Conservation (phyloP, 1,140 invertebrate genomes). For the Armadillidium nasatum region DNA sequence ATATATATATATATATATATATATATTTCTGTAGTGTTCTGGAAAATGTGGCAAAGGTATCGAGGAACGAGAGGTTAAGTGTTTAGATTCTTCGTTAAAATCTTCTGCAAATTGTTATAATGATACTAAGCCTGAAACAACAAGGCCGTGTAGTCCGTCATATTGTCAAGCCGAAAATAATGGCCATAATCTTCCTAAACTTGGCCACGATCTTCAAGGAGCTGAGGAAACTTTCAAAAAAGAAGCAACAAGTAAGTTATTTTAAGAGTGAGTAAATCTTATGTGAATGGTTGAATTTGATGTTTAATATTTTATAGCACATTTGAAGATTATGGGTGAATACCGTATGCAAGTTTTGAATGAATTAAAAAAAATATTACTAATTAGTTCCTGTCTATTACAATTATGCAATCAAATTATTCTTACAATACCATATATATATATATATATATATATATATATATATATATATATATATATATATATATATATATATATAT, state of each 20-base stretch:
- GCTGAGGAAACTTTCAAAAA: neutral
- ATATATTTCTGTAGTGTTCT: constrained; percentile 56
- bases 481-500: too few relatives aligned
- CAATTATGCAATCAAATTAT: too few relatives aligned
- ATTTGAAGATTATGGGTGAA: too few relatives aligned
- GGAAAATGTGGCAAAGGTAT: constrained; percentile 63
- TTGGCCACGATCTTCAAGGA: neutral
- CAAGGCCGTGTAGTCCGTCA: constrained; percentile 33
- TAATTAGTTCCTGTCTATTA: too few relatives aligned
- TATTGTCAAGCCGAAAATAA: constrained; percentile 7
- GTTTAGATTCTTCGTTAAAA: constrained; percentile 39
- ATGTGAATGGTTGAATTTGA: neutral
- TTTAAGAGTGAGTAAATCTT: neutral
- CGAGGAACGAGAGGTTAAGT: constrained; percentile 55
- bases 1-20: neutral
- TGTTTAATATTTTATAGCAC: neutral
- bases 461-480: too few relatives aligned
- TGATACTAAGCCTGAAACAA: constrained; percentile 29
- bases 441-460: too few relatives aligned
- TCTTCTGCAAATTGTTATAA: constrained; percentile 32
- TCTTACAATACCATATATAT: too few relatives aligned
- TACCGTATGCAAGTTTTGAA: too few relatives aligned
- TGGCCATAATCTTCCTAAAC: neutral
- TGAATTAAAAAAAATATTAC: too few relatives aligned
- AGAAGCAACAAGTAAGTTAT: neutral